These are phyloP conservation scores for Lagorchestes hirsutus DNA, from an alignment of 2,797 vertebrate genomes.

Conservation along the genomic window DNA sequence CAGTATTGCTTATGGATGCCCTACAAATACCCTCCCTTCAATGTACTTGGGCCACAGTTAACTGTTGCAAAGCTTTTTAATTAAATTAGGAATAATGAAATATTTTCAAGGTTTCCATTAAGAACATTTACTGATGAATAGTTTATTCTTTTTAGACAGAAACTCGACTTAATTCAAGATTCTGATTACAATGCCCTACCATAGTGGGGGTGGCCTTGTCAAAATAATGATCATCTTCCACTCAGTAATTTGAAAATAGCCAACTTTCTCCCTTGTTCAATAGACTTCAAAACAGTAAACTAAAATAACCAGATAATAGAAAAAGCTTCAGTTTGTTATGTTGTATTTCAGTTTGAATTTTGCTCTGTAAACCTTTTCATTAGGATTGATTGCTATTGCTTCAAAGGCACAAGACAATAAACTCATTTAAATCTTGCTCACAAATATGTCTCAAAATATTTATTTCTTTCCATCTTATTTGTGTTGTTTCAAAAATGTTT, in stretches of 20 bases:
- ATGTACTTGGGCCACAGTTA: constrained; percentile 36
- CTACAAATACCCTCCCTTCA: constrained; percentile 36
- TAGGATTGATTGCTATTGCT: neutral
- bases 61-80: constrained; percentile 56
- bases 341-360: constrained; percentile 52
- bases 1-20: constrained; percentile 41
- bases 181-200: constrained; percentile 48
- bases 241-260: constrained; percentile 47
- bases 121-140: constrained; percentile 48
- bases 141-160: constrained; percentile 62
- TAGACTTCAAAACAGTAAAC: constrained; percentile 48
- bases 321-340: constrained; percentile 43
- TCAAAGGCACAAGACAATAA: neutral
- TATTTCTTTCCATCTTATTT: constrained; percentile 16
- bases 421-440: constrained; percentile 8
- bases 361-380: constrained; percentile 53
- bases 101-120: constrained; percentile 73
- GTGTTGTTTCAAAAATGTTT: constrained; percentile 50
- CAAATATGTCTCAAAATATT: constrained; percentile 4
- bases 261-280: constrained; percentile 53
- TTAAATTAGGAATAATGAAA: constrained; percentile 75
- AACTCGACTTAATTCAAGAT: constrained; percentile 55
- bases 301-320: constrained; percentile 40
- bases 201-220: constrained; percentile 12
- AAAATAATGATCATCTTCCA: constrained; percentile 31